These are phyloP conservation scores for Seriola aureovittata DNA, from an alignment of 2,113 vertebrate genomes.

Conservation along the genomic window DNA sequence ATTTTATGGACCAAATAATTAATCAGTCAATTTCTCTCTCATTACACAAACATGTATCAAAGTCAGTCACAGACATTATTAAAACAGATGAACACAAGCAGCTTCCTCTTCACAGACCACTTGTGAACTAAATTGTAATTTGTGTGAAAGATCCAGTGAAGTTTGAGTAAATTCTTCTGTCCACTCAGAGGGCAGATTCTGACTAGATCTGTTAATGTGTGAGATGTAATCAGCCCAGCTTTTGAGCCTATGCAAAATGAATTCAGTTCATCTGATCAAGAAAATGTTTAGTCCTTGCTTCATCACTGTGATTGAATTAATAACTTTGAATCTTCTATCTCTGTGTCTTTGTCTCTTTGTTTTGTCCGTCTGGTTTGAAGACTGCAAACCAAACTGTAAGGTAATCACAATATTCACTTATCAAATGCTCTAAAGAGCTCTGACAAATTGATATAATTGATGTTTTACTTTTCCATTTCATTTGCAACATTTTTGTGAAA, in stretches of 20 bases:
- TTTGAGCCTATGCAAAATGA: conserved; percentile 37
- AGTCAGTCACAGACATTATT: not conserved
- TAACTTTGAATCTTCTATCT: conserved; percentile 6
- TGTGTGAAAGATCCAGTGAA: conserved; percentile 2
- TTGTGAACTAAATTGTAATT: not conserved
- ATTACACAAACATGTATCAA: not conserved
- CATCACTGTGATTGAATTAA: conserved; percentile 4
- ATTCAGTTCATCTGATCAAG: conserved; percentile 1
- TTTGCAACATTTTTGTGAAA: not conserved
- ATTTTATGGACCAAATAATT: not conserved
- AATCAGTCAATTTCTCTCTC: not conserved
- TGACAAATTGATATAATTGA: not conserved
- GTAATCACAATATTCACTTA: conserved; percentile 75
- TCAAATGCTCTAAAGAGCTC: not conserved
- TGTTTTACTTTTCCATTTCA: not conserved
- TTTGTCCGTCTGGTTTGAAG: conserved; percentile 72
- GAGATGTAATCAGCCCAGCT: conserved; percentile 40
- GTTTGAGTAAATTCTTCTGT: not conserved
- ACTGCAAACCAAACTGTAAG: conserved; percentile 96
- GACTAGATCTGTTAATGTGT: conserved; percentile 29
- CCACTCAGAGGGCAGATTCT: not conserved
- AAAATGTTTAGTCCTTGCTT: not conserved
- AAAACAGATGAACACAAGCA: not conserved
- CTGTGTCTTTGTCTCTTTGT: conserved; percentile 19
- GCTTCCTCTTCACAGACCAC: not conserved